Conservation (phyloP, 2,113 vertebrate genomes). For the Hippotragus niger region DNA sequence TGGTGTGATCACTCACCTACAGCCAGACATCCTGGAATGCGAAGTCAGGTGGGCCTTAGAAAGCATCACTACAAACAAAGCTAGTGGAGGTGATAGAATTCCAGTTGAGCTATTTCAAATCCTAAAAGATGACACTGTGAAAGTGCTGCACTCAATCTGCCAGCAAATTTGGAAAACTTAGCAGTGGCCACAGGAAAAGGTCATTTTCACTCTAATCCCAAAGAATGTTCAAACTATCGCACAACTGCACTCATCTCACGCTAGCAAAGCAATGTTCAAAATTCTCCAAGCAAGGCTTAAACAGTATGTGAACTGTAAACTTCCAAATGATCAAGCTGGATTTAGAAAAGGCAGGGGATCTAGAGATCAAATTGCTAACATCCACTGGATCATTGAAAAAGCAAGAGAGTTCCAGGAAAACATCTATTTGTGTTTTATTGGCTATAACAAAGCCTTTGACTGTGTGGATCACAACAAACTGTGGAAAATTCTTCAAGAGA, state of each 20-base stretch:
- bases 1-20: background rate
- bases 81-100: background rate
- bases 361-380: background rate
- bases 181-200: background rate
- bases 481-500: background rate
- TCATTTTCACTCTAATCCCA: background rate
- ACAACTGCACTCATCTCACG: background rate
- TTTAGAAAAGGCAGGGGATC: background rate
- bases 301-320: background rate
- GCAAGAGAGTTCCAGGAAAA: background rate
- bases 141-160: background rate
- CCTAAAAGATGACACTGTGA: background rate
- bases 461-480: background rate
- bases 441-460: background rate
- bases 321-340: background rate
- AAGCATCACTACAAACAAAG: background rate
- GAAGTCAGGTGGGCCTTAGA: background rate
- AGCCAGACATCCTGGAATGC: background rate
- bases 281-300: background rate
- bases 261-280: background rate
- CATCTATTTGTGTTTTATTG: background rate
- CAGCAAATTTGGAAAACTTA: background rate
- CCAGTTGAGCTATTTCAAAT: background rate
- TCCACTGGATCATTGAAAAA: rapidly evolving
- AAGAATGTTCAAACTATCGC: background rate